Base-by-base conservation (phyloP, 1,140 invertebrate genomes). In the Drosophila ananassae region DNA sequence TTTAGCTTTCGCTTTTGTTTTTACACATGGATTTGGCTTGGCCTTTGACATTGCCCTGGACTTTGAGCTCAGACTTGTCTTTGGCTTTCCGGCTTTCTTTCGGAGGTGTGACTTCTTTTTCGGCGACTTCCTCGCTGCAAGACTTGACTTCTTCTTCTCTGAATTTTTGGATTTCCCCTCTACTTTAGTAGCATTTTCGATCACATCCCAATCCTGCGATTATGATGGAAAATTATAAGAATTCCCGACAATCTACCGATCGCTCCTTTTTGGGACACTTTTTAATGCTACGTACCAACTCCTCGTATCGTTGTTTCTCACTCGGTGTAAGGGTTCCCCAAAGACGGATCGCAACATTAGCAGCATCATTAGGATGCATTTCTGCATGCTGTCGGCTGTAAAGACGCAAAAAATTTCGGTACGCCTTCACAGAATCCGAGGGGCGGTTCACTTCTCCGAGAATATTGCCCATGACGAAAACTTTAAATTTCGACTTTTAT, bases 371-470 rank as follows among this genome's bases (percentile, higher is more conserved):
- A 0, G 50, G 32, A 2, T 10, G 17, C 50, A 66, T 55, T 17
- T 55, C 39, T 0, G 1, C 2, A 17, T 64, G 64, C 0, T 54
- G 24, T 3, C 12, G 13, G 2, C 13, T 12, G 5, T 68, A 68
- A 13, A 12, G 1, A 2, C 10, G 9, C 12, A 64, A 8, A 8
- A 64, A 68, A 17, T 68, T 68, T 0, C 9, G 47, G 9, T 55
- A 55, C 1, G 47, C 48, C 0, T 10, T 0, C 0, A 46, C 22
- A 0, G 37, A 8, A 1, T 37, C 8, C 25, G 13, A 6, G 41
- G 17, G 8, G 2, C 3, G 17, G 5, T 30, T 2, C 9, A 21
- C 10, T 10, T 5, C n/a, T 12, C 17, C 7, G 2, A 9, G 6
- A 28, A 9, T 0, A 1, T 22, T 30, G 9, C 60, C 60, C 61